Percentiles rank a stretch among this genome's conserved stretches.
These are phyloP conservation scores for Nannospalax galili DNA, from an alignment of 2,113 vertebrate species.

Conservation along the genomic window DNA sequence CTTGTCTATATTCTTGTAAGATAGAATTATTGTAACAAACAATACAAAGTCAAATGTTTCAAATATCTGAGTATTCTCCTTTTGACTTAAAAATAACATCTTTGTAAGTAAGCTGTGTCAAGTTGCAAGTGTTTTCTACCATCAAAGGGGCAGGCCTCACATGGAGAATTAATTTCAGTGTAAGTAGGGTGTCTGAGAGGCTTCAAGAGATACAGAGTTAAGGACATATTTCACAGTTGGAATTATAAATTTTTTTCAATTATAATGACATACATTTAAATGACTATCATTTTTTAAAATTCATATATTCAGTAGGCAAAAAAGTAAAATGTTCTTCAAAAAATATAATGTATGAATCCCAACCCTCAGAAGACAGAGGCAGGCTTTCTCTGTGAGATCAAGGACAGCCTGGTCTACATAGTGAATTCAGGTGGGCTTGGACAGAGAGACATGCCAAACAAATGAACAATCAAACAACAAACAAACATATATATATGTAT, in stretches of 20 bases:
- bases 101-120: background rate
- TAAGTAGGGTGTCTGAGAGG: background rate
- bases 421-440: no score
- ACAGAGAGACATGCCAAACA: no score
- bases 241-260: slow-evolving; percentile 52
- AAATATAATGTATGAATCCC: no score
- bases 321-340: background rate
- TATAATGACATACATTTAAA: background rate
- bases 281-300: slow-evolving; percentile 8
- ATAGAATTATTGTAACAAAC: background rate
- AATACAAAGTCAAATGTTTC: background rate
- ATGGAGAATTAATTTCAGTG: slow-evolving; percentile 37
- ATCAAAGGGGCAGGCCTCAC: background rate
- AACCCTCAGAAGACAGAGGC: no score
- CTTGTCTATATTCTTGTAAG: background rate
- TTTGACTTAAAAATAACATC: background rate
- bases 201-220: background rate
- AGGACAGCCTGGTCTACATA: no score
- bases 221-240: slow-evolving; percentile 34
- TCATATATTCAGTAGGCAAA: background rate
- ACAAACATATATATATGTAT: no score
- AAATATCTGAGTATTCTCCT: background rate
- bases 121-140: background rate
- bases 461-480: no score
- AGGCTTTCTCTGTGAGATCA: no score